phyloP scores from a whole-genome alignment of 2,797 vertebrate species.

The Pangasius larnaudii region DNA sequence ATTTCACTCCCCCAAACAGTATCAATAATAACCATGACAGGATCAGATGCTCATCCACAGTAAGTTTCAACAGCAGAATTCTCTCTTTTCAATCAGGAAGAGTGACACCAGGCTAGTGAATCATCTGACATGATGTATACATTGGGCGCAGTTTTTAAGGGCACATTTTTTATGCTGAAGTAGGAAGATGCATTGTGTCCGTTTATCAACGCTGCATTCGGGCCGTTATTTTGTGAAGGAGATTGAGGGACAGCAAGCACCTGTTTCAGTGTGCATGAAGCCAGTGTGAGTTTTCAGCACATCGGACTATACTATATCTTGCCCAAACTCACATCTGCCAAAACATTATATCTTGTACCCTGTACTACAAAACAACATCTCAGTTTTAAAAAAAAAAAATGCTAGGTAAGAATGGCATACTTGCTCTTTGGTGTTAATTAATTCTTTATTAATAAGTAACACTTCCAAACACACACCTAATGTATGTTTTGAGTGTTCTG shows the following conservation, averaged over 20 bases:
- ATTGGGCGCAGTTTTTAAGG: neutral
- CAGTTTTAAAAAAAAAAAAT: neutral
- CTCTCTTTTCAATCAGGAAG: slow-evolving; percentile 20
- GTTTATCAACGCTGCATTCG: neutral
- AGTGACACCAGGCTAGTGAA: neutral
- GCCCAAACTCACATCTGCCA: neutral
- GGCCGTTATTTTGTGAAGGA: neutral
- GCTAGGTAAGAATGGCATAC: neutral
- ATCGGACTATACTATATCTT: neutral
- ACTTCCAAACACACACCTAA: neutral
- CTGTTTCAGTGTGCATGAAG: neutral
- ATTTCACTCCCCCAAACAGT: slow-evolving; percentile 35
- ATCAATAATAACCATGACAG: slow-evolving; percentile 49
- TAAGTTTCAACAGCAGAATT: slow-evolving; percentile 23
- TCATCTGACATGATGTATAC: slow-evolving; percentile 15
- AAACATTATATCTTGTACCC: too few species aligned
- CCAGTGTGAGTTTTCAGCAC: neutral
- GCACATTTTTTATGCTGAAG: slow-evolving; percentile 23
- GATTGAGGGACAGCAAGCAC: neutral
- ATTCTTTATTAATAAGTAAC: slow-evolving; percentile 5
- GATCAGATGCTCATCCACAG: slow-evolving; percentile 32
- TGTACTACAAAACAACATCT: neutral
- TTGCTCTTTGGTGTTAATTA: neutral
- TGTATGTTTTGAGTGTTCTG: neutral
- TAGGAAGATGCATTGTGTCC: slow-evolving; percentile 5